Evolutionary conservation across 2,888 invertebrate species (phyloP).

Genomic region (Oithona nana): DNA sequence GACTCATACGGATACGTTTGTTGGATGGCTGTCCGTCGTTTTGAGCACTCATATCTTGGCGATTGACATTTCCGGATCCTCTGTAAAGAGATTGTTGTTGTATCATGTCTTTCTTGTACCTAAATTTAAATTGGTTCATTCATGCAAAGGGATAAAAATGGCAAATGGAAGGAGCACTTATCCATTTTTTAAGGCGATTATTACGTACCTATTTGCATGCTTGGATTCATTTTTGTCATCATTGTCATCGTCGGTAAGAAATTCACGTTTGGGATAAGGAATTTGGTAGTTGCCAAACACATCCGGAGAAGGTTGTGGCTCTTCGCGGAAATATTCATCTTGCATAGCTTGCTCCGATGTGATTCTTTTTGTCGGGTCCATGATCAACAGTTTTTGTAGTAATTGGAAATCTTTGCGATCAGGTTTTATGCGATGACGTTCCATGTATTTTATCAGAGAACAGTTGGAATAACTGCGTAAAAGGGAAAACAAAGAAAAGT

Average conservation of each 20-base stretch:
- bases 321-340: conserved; percentile 87
- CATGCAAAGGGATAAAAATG: conserved; percentile 34
- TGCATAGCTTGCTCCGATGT: conserved; percentile 98
- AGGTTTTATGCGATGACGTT: conserved; percentile 78
- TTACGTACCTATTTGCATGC: no score
- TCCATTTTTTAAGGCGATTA: no score
- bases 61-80: background rate
- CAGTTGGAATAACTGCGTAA: conserved; percentile 34
- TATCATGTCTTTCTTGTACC: no score
- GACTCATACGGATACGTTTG: conserved; percentile 11
- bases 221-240: conserved; percentile 46
- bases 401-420: conserved; percentile 44
- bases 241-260: conserved; percentile 87
- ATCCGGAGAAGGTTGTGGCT: conserved; percentile 59
- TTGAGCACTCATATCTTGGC: background rate
- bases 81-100: no score
- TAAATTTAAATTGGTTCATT: no score
- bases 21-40: conserved; percentile 10
- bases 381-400: conserved; percentile 66
- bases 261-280: conserved; percentile 94
- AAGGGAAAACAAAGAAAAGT: conserved; percentile 16
- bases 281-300: conserved; percentile 86
- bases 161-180: conserved; percentile 44
- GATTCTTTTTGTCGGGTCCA: conserved; percentile 94
- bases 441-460: conserved; percentile 84